Base-by-base conservation (phyloP, 2,113 vertebrate genomes). In the Rhynchopsitta pachyrhyncha region DNA sequence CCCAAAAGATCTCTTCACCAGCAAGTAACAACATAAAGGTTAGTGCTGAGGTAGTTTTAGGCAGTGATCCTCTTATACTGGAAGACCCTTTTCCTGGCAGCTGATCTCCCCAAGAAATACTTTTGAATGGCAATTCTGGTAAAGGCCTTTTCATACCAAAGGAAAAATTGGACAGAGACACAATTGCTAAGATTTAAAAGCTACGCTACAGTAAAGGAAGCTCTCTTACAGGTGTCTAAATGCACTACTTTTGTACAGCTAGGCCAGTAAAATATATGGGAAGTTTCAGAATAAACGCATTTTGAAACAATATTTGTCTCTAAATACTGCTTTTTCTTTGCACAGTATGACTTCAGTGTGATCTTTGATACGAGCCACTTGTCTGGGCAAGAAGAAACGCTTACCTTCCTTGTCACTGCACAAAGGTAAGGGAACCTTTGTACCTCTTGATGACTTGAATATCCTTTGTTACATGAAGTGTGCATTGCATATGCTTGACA, bases 301-400 rank as follows among this genome's bases (percentile, higher is more conserved):
- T 75, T 84, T 82, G 33, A 75, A 94, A 20, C 20, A 75, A 29
- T 44, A 28, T 6, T 2, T 57, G 17, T 70, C 33, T 37, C 62
- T 97, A 86, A 95, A 83, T 60, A 11, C n/a, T 7, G 0, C 27
- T 82, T 97, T 97, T 74, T 95, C 62, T 96, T 92, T 88, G 42
- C 16, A 1, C 93, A 99, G 99, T 99, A 99, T 78, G 98, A 99
- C 57, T 99, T 99, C 95, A 99, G 98, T 17, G 97, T 99, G 68
- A 99, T 99, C 96, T 99, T 99, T 96, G 99, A 99, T 93, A 99
- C 99, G 2, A 99, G 98, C 93, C 99, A 98, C 92, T 98, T 99
- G 75, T 99, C 99, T 24, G 99, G 99, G 19, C 98, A 99, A 93
- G 99, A 99, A 47, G 98, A 99, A 50, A 98, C 94, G 1, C 97